Evolutionary conservation across 1,140 invertebrate species (phyloP).

Genomic region (Littorina saxatilis): DNA sequence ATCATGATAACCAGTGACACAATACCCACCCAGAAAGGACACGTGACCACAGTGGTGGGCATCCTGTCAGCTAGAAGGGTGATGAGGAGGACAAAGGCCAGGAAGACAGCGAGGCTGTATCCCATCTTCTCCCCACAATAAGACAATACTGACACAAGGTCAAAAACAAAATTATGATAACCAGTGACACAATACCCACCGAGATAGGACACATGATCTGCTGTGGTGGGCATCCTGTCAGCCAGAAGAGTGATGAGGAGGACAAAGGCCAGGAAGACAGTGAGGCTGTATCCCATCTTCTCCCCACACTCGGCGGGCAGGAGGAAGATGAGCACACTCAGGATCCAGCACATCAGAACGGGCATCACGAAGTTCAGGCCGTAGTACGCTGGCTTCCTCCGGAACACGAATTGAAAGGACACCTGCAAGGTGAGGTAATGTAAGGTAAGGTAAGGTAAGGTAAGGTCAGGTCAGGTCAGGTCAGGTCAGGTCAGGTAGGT

Average conservation of each 20-base stretch:
- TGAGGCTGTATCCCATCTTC: conserved; percentile 67
- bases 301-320: conserved; percentile 68
- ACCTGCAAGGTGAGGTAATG: conserved; percentile 41
- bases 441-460: not conserved
- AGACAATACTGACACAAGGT: too few relatives aligned
- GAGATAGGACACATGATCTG: conserved; percentile 33
- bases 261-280: conserved; percentile 68
- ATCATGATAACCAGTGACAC: too few relatives aligned
- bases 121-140: too few relatives aligned
- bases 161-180: too few relatives aligned
- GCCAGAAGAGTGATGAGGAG: conserved; percentile 71
- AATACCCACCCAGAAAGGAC: conserved; percentile 39
- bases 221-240: conserved; percentile 66
- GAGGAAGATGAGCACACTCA: conserved; percentile 61
- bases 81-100: conserved; percentile 70
- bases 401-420: conserved; percentile 37
- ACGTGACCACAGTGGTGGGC: conserved; percentile 56
- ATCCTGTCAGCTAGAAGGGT: conserved; percentile 70
- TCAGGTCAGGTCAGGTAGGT: too few relatives aligned
- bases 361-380: conserved; percentile 54
- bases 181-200: too few relatives aligned
- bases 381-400: conserved; percentile 46
- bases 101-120: conserved; percentile 56
- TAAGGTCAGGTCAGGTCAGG: not conserved
- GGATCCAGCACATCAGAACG: conserved; percentile 53